phyloP scores from a whole-genome alignment of 2,113 vertebrate genomes.

The Coreoperca whiteheadi region DNA sequence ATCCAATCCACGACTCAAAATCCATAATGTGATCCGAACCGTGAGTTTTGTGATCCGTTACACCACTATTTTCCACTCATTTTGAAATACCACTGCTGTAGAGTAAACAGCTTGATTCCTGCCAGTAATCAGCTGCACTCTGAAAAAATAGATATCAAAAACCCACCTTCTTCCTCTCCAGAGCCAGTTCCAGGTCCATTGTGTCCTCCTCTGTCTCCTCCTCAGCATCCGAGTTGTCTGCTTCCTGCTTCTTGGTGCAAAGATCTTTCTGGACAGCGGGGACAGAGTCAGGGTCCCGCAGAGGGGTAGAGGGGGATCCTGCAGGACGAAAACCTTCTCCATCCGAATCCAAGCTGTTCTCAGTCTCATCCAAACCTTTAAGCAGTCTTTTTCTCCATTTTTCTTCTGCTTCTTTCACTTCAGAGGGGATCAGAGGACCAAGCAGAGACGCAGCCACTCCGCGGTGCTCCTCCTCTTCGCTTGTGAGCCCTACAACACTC shows the following conservation, averaged over 20 bases:
- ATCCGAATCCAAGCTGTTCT: slow-evolving; percentile 78
- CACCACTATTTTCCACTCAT: no score
- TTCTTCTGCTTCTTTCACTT: slow-evolving; percentile 96
- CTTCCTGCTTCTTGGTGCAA: slow-evolving; percentile 86
- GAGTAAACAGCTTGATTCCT: background rate
- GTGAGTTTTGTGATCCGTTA: no score
- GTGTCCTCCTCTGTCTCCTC: slow-evolving; percentile 95
- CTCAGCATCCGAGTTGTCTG: slow-evolving; percentile 82
- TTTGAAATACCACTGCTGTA: background rate
- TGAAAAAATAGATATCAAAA: no score
- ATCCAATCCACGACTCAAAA: no score
- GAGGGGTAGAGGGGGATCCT: slow-evolving; percentile 39
- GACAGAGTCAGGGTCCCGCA: slow-evolving; percentile 74
- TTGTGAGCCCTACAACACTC: slow-evolving; percentile 92
- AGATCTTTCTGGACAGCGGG: slow-evolving; percentile 83
- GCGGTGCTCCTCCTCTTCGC: slow-evolving; percentile 91
- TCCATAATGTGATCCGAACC: no score
- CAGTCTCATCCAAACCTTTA: slow-evolving; percentile 87
- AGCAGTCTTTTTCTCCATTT: slow-evolving; percentile 94
- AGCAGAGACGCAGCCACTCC: slow-evolving; percentile 94
- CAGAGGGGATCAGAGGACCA: slow-evolving; percentile 91
- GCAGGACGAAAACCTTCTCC: slow-evolving; percentile 72
- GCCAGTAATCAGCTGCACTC: fast-evolving
- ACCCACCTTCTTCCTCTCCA: slow-evolving; percentile 95
- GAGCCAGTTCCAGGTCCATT: slow-evolving; percentile 92